phyloP scores from a whole-genome alignment of 2,113 vertebrate species.

The Danio rerio region GRCz12tu NC_133182.1:73654501-73655000 shows the following conservation, averaged over 20 bases:
- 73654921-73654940: too few species aligned
- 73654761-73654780: background rate
- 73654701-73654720: conserved; percentile 42
- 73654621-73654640: conserved; percentile 51
- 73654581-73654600: conserved; percentile 24
- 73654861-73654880: too few species aligned
- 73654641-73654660: conserved; percentile 54
- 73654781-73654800: conserved; percentile 1
- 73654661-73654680: conserved; percentile 58
- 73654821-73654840: background rate
- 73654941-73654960: too few species aligned
- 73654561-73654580: conserved; percentile 45
- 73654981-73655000: too few species aligned
- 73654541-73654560: conserved; percentile 34
- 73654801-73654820: background rate
- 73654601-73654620: conserved; percentile 19
- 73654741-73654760: conserved; percentile 19
- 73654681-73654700: conserved; percentile 53
- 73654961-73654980: too few species aligned
- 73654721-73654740: conserved; percentile 34
- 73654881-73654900: too few species aligned
- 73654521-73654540: conserved; percentile 35
- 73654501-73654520: conserved; percentile 37
- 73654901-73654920: too few species aligned
- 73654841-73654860: background rate